These are phyloP conservation scores for Syngnathus floridae DNA, from an alignment of 2,113 vertebrate species.

Conservation along the genomic window DNA sequence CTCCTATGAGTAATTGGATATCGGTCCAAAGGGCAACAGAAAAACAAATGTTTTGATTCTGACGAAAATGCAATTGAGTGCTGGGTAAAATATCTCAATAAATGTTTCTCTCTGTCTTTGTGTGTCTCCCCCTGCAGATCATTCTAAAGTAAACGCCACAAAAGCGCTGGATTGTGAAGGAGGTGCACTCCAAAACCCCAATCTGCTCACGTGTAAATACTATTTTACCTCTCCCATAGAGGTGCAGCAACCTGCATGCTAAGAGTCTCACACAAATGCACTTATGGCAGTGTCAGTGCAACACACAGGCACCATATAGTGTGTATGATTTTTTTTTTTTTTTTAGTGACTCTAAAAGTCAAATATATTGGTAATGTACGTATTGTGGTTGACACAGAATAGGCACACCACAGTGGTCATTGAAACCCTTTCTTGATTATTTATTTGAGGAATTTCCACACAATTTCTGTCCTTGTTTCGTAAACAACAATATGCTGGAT, in stretches of 20 bases:
- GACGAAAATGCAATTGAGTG: background rate
- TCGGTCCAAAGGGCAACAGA: background rate
- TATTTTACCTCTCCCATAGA: slow-evolving; percentile 88
- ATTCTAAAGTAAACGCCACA: slow-evolving; percentile 91
- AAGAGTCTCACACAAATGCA: slow-evolving; percentile 75
- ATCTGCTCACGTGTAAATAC: slow-evolving; percentile 96
- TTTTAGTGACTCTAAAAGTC: slow-evolving; percentile 34
- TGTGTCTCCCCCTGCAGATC: slow-evolving; percentile 76
- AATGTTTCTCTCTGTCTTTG: slow-evolving; percentile 11
- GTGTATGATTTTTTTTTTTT: slow-evolving; percentile 44
- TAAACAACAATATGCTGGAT: slow-evolving; percentile 29
- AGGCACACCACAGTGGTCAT: slow-evolving; percentile 54
- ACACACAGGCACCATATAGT: slow-evolving; percentile 42
- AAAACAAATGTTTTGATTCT: background rate
- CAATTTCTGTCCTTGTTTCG: slow-evolving; percentile 50
- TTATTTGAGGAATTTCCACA: slow-evolving; percentile 54
- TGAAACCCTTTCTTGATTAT: slow-evolving; percentile 52
- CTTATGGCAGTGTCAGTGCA: slow-evolving; percentile 62
- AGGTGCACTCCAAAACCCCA: slow-evolving; percentile 84
- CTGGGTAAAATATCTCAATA: background rate
- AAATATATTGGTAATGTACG: slow-evolving; percentile 50
- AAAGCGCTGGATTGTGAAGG: slow-evolving; percentile 82
- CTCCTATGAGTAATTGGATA: no score
- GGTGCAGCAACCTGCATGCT: slow-evolving; percentile 99
- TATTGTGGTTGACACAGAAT: slow-evolving; percentile 51